Conservation (phyloP, 1,140 invertebrate species). For the Melipona quadrifasciata region DNA sequence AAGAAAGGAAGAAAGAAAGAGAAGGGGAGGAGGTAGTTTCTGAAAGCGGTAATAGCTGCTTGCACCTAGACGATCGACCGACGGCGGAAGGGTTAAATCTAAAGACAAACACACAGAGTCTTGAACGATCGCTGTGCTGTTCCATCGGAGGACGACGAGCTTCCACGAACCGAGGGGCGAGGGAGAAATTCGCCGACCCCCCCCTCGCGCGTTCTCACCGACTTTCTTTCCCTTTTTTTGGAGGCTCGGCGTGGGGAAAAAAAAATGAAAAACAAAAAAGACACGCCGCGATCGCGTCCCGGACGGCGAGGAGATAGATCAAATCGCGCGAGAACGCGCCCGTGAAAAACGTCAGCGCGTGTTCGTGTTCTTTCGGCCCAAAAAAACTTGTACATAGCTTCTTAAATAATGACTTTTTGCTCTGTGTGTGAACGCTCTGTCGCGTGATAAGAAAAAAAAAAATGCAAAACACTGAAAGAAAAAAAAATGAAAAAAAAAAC, state of each 20-base stretch:
- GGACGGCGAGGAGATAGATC: neutral
- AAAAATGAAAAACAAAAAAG: neutral
- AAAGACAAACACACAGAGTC: constrained; percentile 33
- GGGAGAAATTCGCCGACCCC: neutral
- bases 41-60: constrained; percentile 16
- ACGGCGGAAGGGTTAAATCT: constrained; percentile 64
- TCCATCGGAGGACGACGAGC: constrained; percentile 60
- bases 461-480: neutral
- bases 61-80: constrained; percentile 28
- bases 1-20: neutral
- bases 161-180: neutral
- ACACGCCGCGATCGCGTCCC: neutral
- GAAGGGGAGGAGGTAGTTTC: neutral
- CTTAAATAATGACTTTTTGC: constrained; percentile 4
- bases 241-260: constrained; percentile 10
- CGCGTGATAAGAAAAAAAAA: neutral
- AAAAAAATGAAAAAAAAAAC: too few relatives aligned
- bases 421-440: constrained; percentile 3
- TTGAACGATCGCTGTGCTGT: constrained; percentile 39
- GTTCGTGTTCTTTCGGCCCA: neutral
- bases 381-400: constrained; percentile 40
- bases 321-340: neutral
- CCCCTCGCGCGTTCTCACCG: neutral
- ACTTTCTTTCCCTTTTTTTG: neutral
- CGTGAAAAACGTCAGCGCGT: neutral